These are phyloP conservation scores for Alectoris magna DNA, from an alignment of 2,797 vertebrate genomes.

Conservation along the genomic window DNA sequence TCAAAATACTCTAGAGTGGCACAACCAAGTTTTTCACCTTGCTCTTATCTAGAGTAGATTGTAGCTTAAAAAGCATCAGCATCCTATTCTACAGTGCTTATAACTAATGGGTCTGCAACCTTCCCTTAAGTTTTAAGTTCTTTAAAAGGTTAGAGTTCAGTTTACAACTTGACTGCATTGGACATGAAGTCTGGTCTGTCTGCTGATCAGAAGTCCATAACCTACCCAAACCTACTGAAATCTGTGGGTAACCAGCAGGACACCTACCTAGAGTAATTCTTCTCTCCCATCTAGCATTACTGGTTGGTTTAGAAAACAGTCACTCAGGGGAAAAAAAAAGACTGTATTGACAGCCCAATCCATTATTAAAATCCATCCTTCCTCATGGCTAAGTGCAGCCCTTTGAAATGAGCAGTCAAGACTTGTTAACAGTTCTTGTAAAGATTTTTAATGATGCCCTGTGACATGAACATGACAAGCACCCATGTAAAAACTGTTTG, in stretches of 20 bases:
- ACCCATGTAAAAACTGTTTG: neutral
- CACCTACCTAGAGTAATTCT: neutral
- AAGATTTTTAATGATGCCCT: neutral
- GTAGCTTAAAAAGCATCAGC: neutral
- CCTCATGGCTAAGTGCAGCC: neutral
- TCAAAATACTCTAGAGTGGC: neutral
- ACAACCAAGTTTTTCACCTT: neutral
- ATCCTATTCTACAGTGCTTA: neutral
- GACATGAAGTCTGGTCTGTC: neutral
- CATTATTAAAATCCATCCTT: neutral
- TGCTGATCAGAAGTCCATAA: neutral
- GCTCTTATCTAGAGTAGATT: neutral
- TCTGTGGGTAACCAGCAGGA: neutral
- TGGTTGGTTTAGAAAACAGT: neutral
- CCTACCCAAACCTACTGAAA: neutral
- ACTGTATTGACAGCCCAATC: neutral
- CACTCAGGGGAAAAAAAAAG: neutral
- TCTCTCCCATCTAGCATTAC: neutral
- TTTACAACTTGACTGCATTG: neutral
- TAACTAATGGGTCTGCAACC: neutral
- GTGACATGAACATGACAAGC: neutral
- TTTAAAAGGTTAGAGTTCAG: neutral
- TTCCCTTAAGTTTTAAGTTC: neutral
- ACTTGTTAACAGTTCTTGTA: neutral
- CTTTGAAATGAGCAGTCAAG: constrained; percentile 9